Evolutionary conservation across 2,797 vertebrate genomes (phyloP).

Genomic region (Allobates femoralis): DNA sequence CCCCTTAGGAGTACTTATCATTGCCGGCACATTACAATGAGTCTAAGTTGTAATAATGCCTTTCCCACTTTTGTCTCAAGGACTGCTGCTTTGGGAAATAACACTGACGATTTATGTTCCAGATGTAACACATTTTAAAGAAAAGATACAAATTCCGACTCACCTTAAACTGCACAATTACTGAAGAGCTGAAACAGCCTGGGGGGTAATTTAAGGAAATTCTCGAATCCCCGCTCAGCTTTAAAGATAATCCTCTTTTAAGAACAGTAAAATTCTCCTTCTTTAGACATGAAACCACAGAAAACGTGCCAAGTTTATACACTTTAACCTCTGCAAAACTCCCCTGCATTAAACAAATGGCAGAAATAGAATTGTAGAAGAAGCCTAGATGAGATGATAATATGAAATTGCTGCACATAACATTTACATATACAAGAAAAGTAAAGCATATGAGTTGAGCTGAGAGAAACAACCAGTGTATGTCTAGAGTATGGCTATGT

Average conservation of each 20-base stretch:
- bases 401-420: not conserved
- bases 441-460: not conserved
- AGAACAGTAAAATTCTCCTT: constrained; percentile 85
- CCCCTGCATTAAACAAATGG: constrained; percentile 72
- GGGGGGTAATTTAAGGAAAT: constrained; percentile 83
- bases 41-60: constrained; percentile 48
- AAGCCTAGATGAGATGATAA: not conserved
- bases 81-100: constrained; percentile 50
- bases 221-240: constrained; percentile 81
- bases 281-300: constrained; percentile 86
- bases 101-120: constrained; percentile 36
- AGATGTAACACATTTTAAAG: constrained; percentile 38
- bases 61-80: constrained; percentile 43
- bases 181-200: constrained; percentile 79
- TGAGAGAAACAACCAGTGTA: not conserved
- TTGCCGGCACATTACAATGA: constrained; percentile 35
- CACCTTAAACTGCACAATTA: constrained; percentile 80
- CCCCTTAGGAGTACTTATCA: constrained; percentile 46
- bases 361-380: constrained; percentile 51
- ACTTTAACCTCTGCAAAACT: constrained; percentile 83
- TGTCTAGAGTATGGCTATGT: not conserved
- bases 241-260: constrained; percentile 78
- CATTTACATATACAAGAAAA: constrained; percentile 7
- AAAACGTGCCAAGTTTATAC: constrained; percentile 85
- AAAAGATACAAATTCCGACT: constrained; percentile 25